These are phyloP conservation scores for Psix sp. DNA, from an alignment of 1,140 invertebrate genomes.

Conservation along the genomic window DNA sequence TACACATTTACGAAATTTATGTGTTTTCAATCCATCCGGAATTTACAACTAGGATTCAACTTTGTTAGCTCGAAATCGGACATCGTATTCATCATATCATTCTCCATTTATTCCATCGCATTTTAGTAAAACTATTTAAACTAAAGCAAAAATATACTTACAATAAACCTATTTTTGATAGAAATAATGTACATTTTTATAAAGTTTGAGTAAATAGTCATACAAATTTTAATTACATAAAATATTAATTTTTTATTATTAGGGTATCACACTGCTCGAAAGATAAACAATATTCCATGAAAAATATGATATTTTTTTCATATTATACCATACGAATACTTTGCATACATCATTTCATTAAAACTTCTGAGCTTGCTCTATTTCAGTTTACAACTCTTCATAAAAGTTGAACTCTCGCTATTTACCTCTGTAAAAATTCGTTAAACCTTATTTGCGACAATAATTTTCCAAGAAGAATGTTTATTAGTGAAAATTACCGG, in stretches of 20 bases:
- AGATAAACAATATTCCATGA: too few relatives aligned
- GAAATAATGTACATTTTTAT: too few relatives aligned
- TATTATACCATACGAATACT: constrained; percentile 14
- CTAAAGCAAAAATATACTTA: too few relatives aligned
- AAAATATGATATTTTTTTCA: constrained; percentile 1
- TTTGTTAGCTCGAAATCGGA: constrained; percentile 41
- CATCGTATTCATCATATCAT: constrained; percentile 40
- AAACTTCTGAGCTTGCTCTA: constrained; percentile 13
- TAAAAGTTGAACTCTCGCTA: constrained; percentile 13
- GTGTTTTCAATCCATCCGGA: constrained; percentile 59
- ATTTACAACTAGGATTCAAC: constrained; percentile 57
- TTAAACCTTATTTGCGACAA: too few relatives aligned
- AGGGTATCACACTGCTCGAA: too few relatives aligned
- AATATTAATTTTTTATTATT: too few relatives aligned
- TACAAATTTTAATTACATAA: too few relatives aligned
- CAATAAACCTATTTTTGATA: too few relatives aligned
- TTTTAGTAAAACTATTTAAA: neutral
- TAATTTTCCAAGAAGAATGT: too few relatives aligned
- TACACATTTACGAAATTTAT: constrained; percentile 68
- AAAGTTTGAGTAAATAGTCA: too few relatives aligned
- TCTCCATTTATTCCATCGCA: constrained; percentile 24
- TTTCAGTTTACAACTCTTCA: constrained; percentile 22
- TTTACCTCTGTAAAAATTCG: constrained; percentile 6
- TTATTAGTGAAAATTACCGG: too few relatives aligned
- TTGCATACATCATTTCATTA: constrained; percentile 17